Base-by-base conservation (phyloP, 2,888 invertebrate genomes). In the Thereva nobilitata region DNA sequence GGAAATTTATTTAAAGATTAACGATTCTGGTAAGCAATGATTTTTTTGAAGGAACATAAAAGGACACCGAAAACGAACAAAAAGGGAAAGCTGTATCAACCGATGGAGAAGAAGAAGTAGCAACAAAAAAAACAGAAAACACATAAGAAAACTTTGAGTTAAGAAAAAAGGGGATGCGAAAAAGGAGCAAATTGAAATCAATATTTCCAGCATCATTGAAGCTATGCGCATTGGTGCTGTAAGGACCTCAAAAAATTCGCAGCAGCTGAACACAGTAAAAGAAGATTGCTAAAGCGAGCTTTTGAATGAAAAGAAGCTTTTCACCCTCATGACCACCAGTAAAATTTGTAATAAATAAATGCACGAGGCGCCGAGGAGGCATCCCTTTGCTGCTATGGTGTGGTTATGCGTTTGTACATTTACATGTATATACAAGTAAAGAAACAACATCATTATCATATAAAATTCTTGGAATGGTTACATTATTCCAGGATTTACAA, bases 131-230 rank as follows among this genome's bases (percentile, higher is more conserved):
- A 35, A 37, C 1, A 23, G 23, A 23, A 23, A 1, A 23, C 23
- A 23, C 23, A 23, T 23, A 23, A 23, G 23, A 23, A 23, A 23
- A 23, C 23, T 23, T 23, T 23, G 23, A 23, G 23, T 23, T 23
- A 53, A 45, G 5, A 10, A 5, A 4, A 34, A 55, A 42, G 42
- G 38, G 44, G 45, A 42, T 50, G 45, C 50, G 45, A 65, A 67
- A 67, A 67, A 57, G 64, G 57, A 69, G 41, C 59, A 69, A 54
- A 66, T 49, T 44, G 41, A 57, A 69, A 69, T 69, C 69, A 69
- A 69, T 69, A 69, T 64, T 69, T 49, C 66, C 67, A 67, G 69
- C 69, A 69, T 67, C 69, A 53, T 66, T 63, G 57, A 64, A 67
- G 38, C 54, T 57, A 49, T 67, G 69, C 69, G 66, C 69, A 67